Evolutionary conservation across 2,113 vertebrate species (phyloP), one percentile per base, ranked within the genome.

Genomic region (Syngnathus typhle): DNA sequence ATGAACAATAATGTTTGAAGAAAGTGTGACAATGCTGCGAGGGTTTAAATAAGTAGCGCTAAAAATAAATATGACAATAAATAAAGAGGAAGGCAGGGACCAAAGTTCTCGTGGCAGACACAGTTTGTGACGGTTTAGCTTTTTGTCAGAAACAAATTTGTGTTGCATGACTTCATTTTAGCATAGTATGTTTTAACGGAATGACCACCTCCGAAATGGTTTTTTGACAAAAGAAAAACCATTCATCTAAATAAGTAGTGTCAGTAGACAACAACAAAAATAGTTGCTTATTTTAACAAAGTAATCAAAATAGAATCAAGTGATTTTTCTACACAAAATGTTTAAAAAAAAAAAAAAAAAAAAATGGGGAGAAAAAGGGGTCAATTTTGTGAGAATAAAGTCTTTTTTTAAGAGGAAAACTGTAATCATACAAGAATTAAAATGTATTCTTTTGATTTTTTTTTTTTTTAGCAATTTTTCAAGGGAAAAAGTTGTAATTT

Each of bases 61-160:
- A 58, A 37, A 58, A 58, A 58, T 55, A 55, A 55, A 55, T 55
- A 55, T 15, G 52, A 58, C 27, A 58, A 56, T 56, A 56, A 58
- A 58, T 58, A 58, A 36, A 58, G 36, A 36, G 27, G 27, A 36
- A 36, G 12, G 2, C 6, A 32, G 55, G 27, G 27, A 36, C 21
- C 11, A 23, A 54, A 55, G 11, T 16, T 58, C 5, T 16, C 13
- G 2, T 10, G 4, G 52, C 21, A 5, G 55, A 5, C 27, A 3
- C 7, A 58, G 13, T 16, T 10, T 9, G 49, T 16, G 55, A 36
- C 27, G 18, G 16, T 32, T 18, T 8, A 3, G 55, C 15, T 32
- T 9, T 6, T 13, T 58, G 27, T 58, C 27, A 56, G 2, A 4
- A 6, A 32, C 4, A 32, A 54, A 54, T 21, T 27, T 27, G 9